Conservation (phyloP, 2,797 vertebrate species). For the Lophotriccus pileatus region DNA sequence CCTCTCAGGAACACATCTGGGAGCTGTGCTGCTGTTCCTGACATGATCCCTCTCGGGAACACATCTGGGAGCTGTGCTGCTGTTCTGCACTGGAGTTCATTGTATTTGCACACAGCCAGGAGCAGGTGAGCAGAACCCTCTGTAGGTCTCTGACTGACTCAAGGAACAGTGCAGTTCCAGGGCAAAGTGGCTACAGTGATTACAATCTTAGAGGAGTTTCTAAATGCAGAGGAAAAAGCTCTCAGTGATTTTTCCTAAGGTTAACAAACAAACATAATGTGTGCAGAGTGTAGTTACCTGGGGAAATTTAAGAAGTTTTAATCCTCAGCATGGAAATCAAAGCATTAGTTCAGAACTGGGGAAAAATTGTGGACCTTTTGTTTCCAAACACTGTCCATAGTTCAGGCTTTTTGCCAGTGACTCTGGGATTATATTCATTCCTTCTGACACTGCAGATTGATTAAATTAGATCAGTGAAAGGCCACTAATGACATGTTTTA, state of each 20-base stretch:
- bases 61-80: too few species aligned
- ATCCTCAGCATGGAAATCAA: neutral
- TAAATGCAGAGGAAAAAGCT: neutral
- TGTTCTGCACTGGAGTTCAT: neutral
- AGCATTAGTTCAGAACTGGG: neutral
- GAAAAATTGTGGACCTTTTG: conserved; percentile 7
- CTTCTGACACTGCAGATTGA: conserved; percentile 51
- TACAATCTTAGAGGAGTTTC: neutral
- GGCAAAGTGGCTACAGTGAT: neutral
- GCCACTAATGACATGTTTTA: conserved; percentile 46
- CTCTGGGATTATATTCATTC: conserved; percentile 16
- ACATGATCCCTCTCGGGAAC: too few species aligned
- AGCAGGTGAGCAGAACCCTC: neutral
- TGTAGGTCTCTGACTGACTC: neutral
- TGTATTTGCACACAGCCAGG: neutral
- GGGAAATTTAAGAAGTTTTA: neutral
- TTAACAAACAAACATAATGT: neutral
- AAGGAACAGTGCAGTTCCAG: neutral
- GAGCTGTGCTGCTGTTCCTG: neutral
- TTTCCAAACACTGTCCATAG: neutral
- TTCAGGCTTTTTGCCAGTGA: neutral
- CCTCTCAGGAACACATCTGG: neutral
- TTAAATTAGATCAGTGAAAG: conserved; percentile 55
- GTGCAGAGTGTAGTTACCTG: neutral
- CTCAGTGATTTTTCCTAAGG: neutral